Evolutionary conservation across 1,140 invertebrate genomes (phyloP), one percentile per base, ranked within the genome.

Genomic region (Spodoptera litura): DNA sequence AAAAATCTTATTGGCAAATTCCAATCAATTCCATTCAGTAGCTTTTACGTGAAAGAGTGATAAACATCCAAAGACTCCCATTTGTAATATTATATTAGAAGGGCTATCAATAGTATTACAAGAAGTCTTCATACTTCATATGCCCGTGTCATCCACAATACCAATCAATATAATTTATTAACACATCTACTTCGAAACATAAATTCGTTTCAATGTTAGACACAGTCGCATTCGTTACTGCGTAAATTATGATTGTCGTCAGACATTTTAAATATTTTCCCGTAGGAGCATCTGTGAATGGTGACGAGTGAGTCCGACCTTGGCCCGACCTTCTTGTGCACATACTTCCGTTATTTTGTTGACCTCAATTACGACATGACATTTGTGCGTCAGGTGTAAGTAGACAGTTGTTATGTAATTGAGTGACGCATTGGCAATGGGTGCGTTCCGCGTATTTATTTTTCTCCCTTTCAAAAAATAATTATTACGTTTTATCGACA

Each of bases 291-390:
- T 71, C n/a, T 56, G 25, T 56, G 51, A 71, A 71, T 71, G 31
- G 68, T 55, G 51, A 8, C 52, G 68, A 71, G 68, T 71, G 68
- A 68, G 10, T 53, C 35, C 49, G 71, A 59, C 71, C 71, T 73
- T 59, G 56, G 27, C 56, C 55, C 59, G 55, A 59, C 56, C 71
- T 73, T 71, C n/a, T 25, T 56, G 8, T 71, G 38, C 38, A 44
- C 9, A 13, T 27, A 31, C 35, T 73, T 73, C 53, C 53, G 71
- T 13, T 73, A 73, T 59, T 59, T 49, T 49, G 31, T 73, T 73
- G 55, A 73, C 71, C 71, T 35, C 71, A 73, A 73, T 73, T 58
- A 73, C 55, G 38, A 56, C 71, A 73, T 68, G 64, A 68, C 64
- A 68, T 68, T 11, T 52, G 49, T 68, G 52, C 49, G 64, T 68